phyloP scores from a whole-genome alignment of 1,140 invertebrate genomes.

The Plodia interpunctella region DNA sequence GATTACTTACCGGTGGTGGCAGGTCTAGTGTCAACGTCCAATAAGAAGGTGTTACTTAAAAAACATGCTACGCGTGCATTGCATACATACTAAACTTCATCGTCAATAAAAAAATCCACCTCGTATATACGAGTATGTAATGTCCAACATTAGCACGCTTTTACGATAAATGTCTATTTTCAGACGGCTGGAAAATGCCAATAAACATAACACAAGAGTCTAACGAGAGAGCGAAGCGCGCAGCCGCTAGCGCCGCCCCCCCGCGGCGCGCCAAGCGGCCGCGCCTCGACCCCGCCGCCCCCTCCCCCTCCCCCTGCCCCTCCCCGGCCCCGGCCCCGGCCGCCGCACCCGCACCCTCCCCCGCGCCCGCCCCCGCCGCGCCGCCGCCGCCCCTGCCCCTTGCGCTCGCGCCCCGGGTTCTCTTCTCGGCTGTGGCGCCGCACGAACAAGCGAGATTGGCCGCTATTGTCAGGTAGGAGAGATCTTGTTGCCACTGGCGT shows the following conservation, averaged over 20 bases:
- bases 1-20: too few relatives aligned
- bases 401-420: constrained; percentile 78
- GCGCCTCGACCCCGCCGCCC: constrained; percentile 39
- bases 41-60: too few relatives aligned
- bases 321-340: constrained; percentile 63
- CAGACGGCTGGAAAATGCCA: constrained; percentile 94
- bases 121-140: too few relatives aligned
- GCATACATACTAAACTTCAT: too few relatives aligned
- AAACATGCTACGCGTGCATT: too few relatives aligned
- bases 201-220: constrained; percentile 93
- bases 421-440: constrained; percentile 71
- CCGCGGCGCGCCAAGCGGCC: constrained; percentile 78
- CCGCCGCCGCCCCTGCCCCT: constrained; percentile 47
- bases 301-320: constrained; percentile 25
- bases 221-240: constrained; percentile 87
- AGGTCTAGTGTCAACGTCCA: too few relatives aligned
- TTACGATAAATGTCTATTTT: not conserved
- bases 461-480: constrained; percentile 64
- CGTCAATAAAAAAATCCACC: too few relatives aligned
- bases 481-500: not conserved
- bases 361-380: constrained; percentile 11
- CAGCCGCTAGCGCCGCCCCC: constrained; percentile 66
- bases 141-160: too few relatives aligned
- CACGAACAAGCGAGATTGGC: constrained; percentile 36
- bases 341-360: constrained; percentile 21